A percentile compares a stretch with the other conserved stretches of the same genome.
Evolutionary conservation across 2,888 invertebrate genomes (phyloP).

Genomic region (Eristalis pertinax): DNA sequence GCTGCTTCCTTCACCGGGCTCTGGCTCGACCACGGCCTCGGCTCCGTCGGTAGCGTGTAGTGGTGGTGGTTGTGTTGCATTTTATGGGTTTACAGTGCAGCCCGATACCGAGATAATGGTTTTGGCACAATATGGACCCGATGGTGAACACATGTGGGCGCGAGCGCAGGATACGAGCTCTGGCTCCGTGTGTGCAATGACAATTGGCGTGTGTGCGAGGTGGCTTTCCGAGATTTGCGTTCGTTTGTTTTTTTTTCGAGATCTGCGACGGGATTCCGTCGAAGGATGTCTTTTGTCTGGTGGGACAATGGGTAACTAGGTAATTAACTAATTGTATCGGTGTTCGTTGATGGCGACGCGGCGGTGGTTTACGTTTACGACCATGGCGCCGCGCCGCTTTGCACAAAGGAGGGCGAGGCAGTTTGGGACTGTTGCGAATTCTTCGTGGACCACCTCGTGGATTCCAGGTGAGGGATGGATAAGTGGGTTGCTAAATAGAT

Average conservation of each 20-base stretch:
- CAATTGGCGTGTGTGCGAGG: constrained; percentile 10
- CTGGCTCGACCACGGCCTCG: background rate
- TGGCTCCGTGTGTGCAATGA: constrained; percentile 31
- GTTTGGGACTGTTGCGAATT: background rate
- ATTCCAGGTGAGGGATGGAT: background rate
- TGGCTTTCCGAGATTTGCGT: constrained; percentile 7
- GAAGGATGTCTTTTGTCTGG: constrained; percentile 18
- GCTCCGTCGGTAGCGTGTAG: constrained; percentile 18
- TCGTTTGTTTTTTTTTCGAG: constrained; percentile 15
- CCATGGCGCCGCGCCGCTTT: constrained; percentile 10
- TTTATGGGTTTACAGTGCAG: constrained; percentile 57
- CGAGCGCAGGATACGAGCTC: constrained; percentile 50
- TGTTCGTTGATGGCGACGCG: background rate
- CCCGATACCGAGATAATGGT: constrained; percentile 34
- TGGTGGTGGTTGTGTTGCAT: constrained; percentile 25
- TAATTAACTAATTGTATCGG: background rate
- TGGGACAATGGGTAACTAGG: background rate
- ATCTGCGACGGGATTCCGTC: background rate
- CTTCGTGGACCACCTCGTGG: background rate
- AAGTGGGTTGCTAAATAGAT: no score
- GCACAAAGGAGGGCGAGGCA: background rate
- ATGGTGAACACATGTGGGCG: constrained; percentile 68
- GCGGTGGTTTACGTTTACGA: background rate
- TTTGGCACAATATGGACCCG: constrained; percentile 69
- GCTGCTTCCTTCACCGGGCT: constrained; percentile 7